Conservation (phyloP, 2,113 vertebrate genomes). For the Manacus vitellinus region DNA sequence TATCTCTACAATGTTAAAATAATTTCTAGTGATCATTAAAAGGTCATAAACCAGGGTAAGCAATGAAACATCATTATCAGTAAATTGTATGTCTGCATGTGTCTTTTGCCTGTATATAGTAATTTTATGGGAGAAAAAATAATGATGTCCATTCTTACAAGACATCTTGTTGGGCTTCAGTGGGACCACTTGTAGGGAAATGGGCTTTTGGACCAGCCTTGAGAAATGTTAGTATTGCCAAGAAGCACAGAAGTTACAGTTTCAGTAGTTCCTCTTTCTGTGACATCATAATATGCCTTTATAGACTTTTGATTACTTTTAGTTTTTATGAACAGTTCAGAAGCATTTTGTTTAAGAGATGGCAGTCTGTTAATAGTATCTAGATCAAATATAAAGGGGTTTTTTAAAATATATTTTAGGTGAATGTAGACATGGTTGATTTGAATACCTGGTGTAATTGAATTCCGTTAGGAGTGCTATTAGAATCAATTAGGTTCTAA, state of each 20-base stretch:
- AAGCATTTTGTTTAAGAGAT: neutral
- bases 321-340: neutral
- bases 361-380: neutral
- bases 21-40: neutral
- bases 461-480: neutral
- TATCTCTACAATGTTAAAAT: neutral
- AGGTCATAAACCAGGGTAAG: neutral
- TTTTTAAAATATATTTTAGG: neutral
- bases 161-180: neutral
- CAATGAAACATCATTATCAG: neutral
- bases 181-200: neutral
- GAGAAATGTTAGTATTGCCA: neutral
- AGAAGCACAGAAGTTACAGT: neutral
- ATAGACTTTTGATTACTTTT: neutral
- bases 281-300: neutral
- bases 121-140: neutral
- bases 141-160: neutral
- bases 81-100: neutral
- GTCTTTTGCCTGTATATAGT: neutral
- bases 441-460: neutral
- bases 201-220: neutral
- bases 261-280: neutral
- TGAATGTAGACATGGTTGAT: neutral
- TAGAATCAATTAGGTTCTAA: neutral
- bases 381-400: neutral